Evolutionary conservation across 2,113 vertebrate species (phyloP).

Genomic region (Brienomyrus longianalis): DNA sequence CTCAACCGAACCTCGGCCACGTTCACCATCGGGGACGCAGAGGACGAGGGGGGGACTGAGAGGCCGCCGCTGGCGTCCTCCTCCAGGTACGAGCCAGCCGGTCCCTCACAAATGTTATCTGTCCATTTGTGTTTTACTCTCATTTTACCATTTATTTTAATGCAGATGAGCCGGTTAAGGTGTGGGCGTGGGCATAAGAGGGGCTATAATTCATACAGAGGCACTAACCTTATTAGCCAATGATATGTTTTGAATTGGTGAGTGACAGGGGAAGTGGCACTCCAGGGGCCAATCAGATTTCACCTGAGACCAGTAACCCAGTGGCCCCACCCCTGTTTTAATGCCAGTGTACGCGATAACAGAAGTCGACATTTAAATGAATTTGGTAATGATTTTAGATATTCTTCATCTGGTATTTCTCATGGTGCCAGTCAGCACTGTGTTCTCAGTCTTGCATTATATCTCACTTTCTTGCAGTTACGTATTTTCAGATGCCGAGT

Average conservation of each 20-base stretch:
- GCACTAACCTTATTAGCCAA: background rate
- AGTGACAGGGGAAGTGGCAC: background rate
- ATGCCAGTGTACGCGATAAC: background rate
- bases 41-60: slow-evolving; percentile 57
- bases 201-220: background rate
- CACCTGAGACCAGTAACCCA: background rate
- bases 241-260: background rate
- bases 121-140: background rate
- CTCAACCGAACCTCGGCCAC: slow-evolving; percentile 47
- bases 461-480: background rate
- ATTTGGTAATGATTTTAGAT: background rate
- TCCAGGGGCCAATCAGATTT: background rate
- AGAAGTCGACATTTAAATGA: background rate
- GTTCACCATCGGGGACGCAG: slow-evolving; percentile 64
- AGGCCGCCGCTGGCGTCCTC: slow-evolving; percentile 59
- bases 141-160: background rate
- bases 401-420: background rate
- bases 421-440: background rate
- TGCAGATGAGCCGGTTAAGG: background rate
- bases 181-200: background rate
- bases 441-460: background rate
- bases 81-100: slow-evolving; percentile 63
- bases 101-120: background rate
- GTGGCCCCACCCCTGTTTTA: background rate
- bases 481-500: background rate